Evolutionary conservation across 1,140 invertebrate genomes (phyloP).

Genomic region (Drosophila busckii): DNA sequence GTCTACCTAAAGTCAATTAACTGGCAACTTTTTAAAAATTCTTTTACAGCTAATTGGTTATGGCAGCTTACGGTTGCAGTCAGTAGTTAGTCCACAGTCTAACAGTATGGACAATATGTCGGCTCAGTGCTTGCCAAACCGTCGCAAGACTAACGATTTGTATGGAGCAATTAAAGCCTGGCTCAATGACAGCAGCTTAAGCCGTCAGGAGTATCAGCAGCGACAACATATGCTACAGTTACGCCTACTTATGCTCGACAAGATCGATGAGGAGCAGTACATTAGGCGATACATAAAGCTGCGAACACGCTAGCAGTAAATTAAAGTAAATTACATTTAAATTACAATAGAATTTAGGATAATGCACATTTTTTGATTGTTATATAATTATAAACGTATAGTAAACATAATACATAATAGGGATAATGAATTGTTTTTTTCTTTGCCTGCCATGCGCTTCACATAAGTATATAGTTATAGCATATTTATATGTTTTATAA

Average conservation of each 20-base stretch:
- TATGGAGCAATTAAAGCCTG: slow-evolving; percentile 1
- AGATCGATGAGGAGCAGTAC: slow-evolving; percentile 21
- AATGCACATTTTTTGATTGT: slow-evolving; percentile 43
- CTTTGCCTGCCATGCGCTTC: background rate
- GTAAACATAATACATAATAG: slow-evolving; percentile 69
- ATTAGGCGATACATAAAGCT: slow-evolving; percentile 28
- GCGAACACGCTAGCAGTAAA: slow-evolving; percentile 12
- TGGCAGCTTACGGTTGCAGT: no score
- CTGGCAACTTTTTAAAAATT: no score
- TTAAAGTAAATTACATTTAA: background rate
- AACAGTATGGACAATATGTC: background rate
- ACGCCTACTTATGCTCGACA: slow-evolving; percentile 27
- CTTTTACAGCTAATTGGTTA: no score
- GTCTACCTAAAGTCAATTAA: no score
- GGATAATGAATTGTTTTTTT: slow-evolving; percentile 30
- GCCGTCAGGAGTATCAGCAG: slow-evolving; percentile 1
- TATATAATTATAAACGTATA: slow-evolving; percentile 48
- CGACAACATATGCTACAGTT: slow-evolving; percentile 8
- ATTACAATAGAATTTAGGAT: slow-evolving; percentile 19
- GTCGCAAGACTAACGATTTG: background rate
- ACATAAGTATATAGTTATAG: no score
- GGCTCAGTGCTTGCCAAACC: background rate
- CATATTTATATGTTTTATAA: slow-evolving; percentile 68
- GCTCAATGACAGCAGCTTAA: slow-evolving; percentile 14
- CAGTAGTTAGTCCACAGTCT: background rate